Evolutionary conservation across 2,888 invertebrate species (phyloP), one percentile per base, ranked within the genome.

Genomic region (Philereme transversata): DNA sequence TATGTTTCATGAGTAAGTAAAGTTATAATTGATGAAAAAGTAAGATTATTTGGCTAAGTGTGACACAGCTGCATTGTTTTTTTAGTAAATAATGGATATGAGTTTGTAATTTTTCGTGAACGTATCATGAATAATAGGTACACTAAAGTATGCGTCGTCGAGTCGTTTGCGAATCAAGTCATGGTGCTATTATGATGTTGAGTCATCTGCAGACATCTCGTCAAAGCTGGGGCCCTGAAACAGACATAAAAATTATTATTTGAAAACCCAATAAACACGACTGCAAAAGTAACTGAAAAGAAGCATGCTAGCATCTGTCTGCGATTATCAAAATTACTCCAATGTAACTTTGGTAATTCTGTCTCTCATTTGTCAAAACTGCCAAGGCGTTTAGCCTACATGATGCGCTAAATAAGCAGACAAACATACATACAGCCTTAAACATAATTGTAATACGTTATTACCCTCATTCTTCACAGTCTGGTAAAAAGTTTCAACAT

Each of bases 201-300:
- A 64, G 85, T 78, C 64, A 83, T 77, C 76, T 90, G 91, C 47
- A 90, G 79, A 77, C 93, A 93, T 67, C 91, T 82, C 65, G 90
- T 92, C 62, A 93, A 86, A 66, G 88, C 86, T 44, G 91, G 92
- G 58, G 92, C 87, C 76, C 93, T 93, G 89, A 10, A 90, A 90
- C 5, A 7, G 22, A 45, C 7, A 45, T 45, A 11, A 45, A 22
- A 11, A 44, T 4, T 47, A 33, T 33, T 22, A 22, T 22, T 22
- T 22, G 22, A 22, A 22, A 22, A 22, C 1, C 1, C 22, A 22
- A 22, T 22, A 22, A 22, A 22, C 22, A 2, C 22, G 22, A 22
- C 22, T 22, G 22, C 22, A 22, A 22, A 1, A 22, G 1, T 22
- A 22, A 22, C 22, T 22, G 22, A 22, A 22, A 22, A 22, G 22